A percentile compares a stretch with the other conserved stretches of the same genome.
Conservation (phyloP, 2,113 vertebrate species). For the Vidua chalybeata region DNA sequence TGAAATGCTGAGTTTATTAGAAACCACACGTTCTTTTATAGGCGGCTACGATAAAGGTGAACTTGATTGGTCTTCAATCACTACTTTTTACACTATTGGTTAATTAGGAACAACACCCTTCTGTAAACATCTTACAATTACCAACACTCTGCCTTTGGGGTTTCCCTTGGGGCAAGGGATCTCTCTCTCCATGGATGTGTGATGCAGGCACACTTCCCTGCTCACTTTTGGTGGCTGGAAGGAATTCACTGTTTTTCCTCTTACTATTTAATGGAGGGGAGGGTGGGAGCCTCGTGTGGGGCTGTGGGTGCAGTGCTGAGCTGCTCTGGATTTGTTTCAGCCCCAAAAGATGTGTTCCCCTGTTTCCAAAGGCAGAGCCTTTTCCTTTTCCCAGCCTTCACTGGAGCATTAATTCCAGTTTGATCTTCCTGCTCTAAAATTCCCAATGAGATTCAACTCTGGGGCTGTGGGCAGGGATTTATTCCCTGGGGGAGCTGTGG, state of each 20-base stretch:
- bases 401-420: background rate
- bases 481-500: background rate
- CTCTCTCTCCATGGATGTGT: background rate
- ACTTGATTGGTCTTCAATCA: background rate
- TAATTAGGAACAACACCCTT: background rate
- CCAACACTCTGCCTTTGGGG: background rate
- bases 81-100: background rate
- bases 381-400: background rate
- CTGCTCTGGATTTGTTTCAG: background rate
- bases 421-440: background rate
- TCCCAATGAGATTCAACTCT: fast-evolving
- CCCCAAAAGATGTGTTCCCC: background rate
- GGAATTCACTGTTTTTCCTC: background rate
- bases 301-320: background rate
- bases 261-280: fast-evolving
- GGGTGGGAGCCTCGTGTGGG: fast-evolving
- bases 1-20: background rate
- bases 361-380: fast-evolving
- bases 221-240: background rate
- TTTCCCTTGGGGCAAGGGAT: background rate
- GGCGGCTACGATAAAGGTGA: background rate
- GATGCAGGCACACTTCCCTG: background rate
- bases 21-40: background rate
- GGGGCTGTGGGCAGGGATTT: background rate
- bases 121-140: background rate